Percentiles rank a stretch among this genome's conserved stretches.
Evolutionary conservation across 1,140 invertebrate genomes (phyloP).

Genomic region (Eulimnadia texana): DNA sequence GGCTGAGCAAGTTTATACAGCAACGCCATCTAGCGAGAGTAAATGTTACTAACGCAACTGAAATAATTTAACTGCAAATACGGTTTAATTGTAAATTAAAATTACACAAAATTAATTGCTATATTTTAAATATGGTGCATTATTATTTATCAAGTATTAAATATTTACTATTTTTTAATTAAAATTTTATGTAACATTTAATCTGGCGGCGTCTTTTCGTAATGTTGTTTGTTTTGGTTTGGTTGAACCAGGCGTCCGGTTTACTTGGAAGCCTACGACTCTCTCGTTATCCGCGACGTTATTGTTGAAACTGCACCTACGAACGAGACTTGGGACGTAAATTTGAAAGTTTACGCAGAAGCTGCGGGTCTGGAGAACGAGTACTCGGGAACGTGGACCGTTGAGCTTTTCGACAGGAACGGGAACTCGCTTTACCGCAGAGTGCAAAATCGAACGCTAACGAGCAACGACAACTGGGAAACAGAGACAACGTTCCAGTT

Average conservation of each 20-base stretch:
- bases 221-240: too few species aligned
- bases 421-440: background rate
- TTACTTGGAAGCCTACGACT: conserved; percentile 34
- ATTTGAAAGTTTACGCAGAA: conserved; percentile 18
- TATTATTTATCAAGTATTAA: too few species aligned
- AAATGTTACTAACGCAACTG: too few species aligned
- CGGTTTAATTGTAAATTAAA: too few species aligned
- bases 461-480: background rate
- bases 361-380: background rate
- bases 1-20: too few species aligned
- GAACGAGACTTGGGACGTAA: conserved; percentile 18
- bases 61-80: too few species aligned
- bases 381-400: background rate
- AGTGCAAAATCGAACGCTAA: background rate
- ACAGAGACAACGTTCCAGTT: background rate
- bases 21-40: too few species aligned
- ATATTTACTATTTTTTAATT: too few species aligned
- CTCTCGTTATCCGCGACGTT: conserved; percentile 34
- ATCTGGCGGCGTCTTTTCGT: too few species aligned
- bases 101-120: too few species aligned
- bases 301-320: conserved; percentile 22
- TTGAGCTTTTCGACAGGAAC: background rate
- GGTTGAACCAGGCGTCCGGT: conserved; percentile 37
- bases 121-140: too few species aligned
- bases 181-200: too few species aligned